Conservation (phyloP, 2,797 vertebrate species). For the Macropodus opercularis region DNA sequence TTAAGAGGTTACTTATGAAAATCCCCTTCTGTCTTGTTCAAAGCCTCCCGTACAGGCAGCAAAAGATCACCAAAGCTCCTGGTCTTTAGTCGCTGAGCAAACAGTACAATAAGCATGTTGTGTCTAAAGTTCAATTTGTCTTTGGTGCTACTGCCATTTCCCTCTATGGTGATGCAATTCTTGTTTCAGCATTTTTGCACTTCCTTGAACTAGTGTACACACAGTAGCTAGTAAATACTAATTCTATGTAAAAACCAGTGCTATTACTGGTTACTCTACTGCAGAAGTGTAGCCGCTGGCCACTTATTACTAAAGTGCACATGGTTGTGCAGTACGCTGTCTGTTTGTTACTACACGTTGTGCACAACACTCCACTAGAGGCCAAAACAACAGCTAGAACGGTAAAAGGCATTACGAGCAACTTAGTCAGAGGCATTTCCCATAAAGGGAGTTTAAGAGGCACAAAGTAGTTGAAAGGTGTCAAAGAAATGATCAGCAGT, state of each 20-base stretch:
- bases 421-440: no score
- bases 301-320: not conserved
- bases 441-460: no score
- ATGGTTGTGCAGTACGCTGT: not conserved
- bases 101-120: conserved; percentile 10
- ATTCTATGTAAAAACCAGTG: not conserved
- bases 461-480: no score
- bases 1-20: not conserved
- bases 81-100: conserved; percentile 23
- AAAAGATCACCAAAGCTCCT: not conserved
- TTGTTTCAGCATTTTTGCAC: conserved; percentile 24
- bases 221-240: not conserved
- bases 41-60: not conserved
- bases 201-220: conserved; percentile 4
- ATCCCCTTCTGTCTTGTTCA: not conserved
- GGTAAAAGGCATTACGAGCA: not conserved
- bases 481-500: no score
- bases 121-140: conserved; percentile 37
- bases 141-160: conserved; percentile 12
- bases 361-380: not conserved
- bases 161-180: not conserved
- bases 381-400: no score
- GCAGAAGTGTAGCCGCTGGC: no score
- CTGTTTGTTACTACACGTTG: not conserved
- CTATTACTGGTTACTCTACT: not conserved